Evolutionary conservation across 2,797 vertebrate species (phyloP).

Genomic region (Dipus sagitta): DNA sequence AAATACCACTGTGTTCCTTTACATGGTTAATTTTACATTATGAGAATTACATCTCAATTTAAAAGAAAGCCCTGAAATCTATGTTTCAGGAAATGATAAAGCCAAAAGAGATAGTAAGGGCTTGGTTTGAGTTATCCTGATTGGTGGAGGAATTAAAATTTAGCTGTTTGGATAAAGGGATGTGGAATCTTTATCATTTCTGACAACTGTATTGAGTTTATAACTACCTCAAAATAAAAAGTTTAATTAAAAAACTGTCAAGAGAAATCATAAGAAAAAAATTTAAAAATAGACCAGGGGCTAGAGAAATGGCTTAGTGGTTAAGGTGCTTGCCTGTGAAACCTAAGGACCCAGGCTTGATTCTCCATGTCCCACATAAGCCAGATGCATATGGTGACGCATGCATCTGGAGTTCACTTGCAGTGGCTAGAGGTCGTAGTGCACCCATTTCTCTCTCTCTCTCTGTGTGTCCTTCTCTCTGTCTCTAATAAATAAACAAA

Average conservation of each 20-base stretch:
- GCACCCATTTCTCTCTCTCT: too few species aligned
- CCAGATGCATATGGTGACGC: too few species aligned
- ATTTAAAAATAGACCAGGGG: too few species aligned
- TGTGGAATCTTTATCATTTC: background rate
- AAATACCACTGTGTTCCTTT: background rate
- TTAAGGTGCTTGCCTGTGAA: too few species aligned
- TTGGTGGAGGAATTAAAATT: background rate
- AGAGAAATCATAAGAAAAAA: too few species aligned
- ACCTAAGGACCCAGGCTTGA: too few species aligned
- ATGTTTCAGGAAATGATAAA: background rate
- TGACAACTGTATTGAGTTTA: background rate
- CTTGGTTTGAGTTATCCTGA: conserved; percentile 27
- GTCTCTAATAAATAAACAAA: too few species aligned
- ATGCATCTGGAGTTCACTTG: too few species aligned
- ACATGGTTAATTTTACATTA: background rate
- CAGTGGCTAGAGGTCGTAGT: too few species aligned
- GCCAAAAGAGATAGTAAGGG: background rate
- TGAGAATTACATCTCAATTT: background rate
- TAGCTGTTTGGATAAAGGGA: background rate
- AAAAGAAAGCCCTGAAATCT: background rate
- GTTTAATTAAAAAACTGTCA: background rate
- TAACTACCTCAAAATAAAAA: background rate
- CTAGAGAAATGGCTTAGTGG: too few species aligned
- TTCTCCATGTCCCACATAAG: too few species aligned
- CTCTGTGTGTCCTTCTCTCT: too few species aligned